phyloP scores from a whole-genome alignment of 2,113 vertebrate genomes.

The Bostrychus sinensis region DNA sequence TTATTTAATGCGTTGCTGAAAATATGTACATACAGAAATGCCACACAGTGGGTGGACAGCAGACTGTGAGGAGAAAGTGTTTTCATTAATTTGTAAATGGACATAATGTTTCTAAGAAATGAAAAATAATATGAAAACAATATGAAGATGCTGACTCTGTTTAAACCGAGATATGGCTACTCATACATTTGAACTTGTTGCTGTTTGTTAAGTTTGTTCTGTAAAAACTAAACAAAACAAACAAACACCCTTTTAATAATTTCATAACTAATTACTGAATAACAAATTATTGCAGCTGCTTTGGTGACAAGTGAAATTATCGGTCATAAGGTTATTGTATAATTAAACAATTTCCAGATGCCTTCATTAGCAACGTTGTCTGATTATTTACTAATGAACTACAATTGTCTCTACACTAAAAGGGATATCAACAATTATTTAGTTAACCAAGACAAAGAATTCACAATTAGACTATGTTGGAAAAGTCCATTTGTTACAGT shows the following conservation, averaged over 20 bases:
- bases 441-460: too few species aligned
- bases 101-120: conserved; percentile 21
- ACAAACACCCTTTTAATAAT: background rate
- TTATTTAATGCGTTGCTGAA: conserved; percentile 2
- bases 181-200: background rate
- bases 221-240: too few species aligned
- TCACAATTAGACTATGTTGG: too few species aligned
- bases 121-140: conserved; percentile 8
- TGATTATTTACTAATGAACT: background rate
- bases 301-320: background rate
- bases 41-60: background rate
- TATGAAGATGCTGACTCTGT: conserved; percentile 15
- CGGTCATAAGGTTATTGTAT: background rate
- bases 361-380: background rate
- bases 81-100: conserved; percentile 1
- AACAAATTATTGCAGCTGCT: background rate
- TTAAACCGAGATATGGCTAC: background rate
- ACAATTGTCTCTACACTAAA: background rate
- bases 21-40: conserved; percentile 10
- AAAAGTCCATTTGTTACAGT: too few species aligned
- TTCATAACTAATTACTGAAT: background rate
- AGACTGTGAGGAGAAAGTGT: background rate
- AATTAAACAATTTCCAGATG: background rate
- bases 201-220: background rate
- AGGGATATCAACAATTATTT: background rate